Conservation (phyloP, 2,888 invertebrate genomes). For the Megalurothrips usitatus region DNA sequence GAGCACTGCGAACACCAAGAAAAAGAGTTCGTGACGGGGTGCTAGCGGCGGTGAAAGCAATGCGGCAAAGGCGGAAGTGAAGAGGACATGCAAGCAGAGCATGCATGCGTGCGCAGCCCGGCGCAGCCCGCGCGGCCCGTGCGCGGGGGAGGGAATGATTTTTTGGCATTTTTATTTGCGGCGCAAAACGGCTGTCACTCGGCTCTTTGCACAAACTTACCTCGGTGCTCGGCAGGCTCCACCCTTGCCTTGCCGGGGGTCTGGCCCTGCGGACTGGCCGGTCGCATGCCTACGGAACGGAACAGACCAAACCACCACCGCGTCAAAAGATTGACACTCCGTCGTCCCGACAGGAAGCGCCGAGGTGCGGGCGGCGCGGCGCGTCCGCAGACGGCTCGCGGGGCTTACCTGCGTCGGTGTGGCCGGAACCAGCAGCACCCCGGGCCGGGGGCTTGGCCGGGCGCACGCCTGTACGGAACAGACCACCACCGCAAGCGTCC, state of each 20-base stretch:
- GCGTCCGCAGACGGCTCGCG: too few species aligned
- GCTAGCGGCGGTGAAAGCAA: too few species aligned
- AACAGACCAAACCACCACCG: constrained; percentile 4
- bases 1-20: constrained; percentile 34
- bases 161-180: background rate
- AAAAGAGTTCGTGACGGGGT: too few species aligned
- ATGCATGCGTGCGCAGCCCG: too few species aligned
- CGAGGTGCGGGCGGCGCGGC: too few species aligned
- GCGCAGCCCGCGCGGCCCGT: too few species aligned
- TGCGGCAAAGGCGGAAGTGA: too few species aligned
- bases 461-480: background rate
- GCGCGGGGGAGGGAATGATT: background rate
- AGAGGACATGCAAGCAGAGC: too few species aligned
- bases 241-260: background rate
- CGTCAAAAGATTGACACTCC: background rate
- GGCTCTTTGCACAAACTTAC: background rate
- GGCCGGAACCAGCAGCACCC: background rate
- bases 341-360: too few species aligned
- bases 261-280: background rate
- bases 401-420: background rate
- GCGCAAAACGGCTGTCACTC: background rate
- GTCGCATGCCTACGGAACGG: background rate
- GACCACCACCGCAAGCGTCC: constrained; percentile 1
- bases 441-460: background rate
- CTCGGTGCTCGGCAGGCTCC: background rate